Percentiles rank a stretch among this genome's conserved stretches.
These are phyloP conservation scores for Thunnus maccoyii DNA, from an alignment of 2,113 vertebrate species.

Conservation along the genomic window DNA sequence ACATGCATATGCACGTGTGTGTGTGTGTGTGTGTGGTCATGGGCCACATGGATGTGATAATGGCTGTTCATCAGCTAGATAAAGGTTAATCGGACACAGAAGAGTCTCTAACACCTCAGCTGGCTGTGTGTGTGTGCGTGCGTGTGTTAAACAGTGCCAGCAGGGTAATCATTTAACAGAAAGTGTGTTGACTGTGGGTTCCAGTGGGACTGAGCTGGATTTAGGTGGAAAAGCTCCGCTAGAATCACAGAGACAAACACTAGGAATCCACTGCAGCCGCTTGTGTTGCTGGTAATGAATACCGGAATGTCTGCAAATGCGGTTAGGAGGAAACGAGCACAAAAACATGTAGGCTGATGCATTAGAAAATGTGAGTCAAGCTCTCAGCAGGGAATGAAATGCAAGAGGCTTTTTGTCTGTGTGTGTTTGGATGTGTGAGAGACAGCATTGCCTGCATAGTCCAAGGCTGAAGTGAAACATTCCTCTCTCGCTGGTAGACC, in stretches of 20 bases:
- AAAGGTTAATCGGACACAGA: slow-evolving; percentile 30
- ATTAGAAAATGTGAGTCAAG: slow-evolving; percentile 30
- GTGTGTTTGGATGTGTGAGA: not conserved
- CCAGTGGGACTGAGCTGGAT: slow-evolving; percentile 32
- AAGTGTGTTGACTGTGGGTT: slow-evolving; percentile 33
- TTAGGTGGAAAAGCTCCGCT: slow-evolving; percentile 21
- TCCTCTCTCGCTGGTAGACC: slow-evolving; percentile 41
- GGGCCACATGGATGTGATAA: slow-evolving; percentile 10
- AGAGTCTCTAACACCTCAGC: not conserved
- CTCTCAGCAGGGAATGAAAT: slow-evolving; percentile 26
- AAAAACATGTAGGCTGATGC: slow-evolving; percentile 16
- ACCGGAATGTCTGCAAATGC: slow-evolving; percentile 19
- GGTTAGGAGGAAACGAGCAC: slow-evolving; percentile 9
- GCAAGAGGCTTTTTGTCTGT: slow-evolving; percentile 15
- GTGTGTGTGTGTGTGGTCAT: slow-evolving; percentile 30
- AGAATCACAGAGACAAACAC: slow-evolving; percentile 14
- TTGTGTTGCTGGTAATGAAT: slow-evolving; percentile 15
- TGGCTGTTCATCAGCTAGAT: slow-evolving; percentile 46
- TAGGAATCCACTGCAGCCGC: not conserved
- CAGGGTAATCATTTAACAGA: slow-evolving; percentile 40
- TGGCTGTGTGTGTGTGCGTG: too few relatives aligned
- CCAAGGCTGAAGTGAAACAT: slow-evolving; percentile 28
- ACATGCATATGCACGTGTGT: not conserved
- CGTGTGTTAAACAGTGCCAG: not conserved
- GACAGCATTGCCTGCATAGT: slow-evolving; percentile 10